These are phyloP conservation scores for Drosophila subsilvestris DNA, from an alignment of 2,888 invertebrate species.

Conservation along the genomic window DNA sequence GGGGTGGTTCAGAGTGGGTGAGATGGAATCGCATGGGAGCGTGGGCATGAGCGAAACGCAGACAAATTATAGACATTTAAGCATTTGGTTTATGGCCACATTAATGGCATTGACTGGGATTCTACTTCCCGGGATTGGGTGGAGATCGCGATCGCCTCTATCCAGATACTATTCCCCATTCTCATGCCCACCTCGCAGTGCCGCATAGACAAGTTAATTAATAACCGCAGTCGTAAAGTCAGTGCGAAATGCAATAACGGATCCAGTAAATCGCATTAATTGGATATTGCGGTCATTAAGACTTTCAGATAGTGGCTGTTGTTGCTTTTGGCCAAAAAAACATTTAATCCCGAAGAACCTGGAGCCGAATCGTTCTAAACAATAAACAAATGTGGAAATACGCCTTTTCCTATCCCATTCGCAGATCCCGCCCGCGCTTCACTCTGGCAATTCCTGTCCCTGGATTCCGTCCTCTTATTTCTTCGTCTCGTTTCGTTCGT, in stretches of 20 bases:
- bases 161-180: background rate
- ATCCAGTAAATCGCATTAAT: slow-evolving; percentile 59
- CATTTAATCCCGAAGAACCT: slow-evolving; percentile 32
- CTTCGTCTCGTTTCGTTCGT: slow-evolving; percentile 22
- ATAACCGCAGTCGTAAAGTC: slow-evolving; percentile 63
- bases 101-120: slow-evolving; percentile 65
- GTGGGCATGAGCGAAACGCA: slow-evolving; percentile 23
- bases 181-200: background rate
- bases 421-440: background rate
- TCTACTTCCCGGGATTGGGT: slow-evolving; percentile 27
- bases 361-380: slow-evolving; percentile 46
- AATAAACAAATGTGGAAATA: slow-evolving; percentile 66
- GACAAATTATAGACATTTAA: slow-evolving; percentile 43
- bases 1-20: slow-evolving; percentile 1
- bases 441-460: background rate
- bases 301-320: background rate
- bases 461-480: background rate
- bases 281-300: slow-evolving; percentile 45
- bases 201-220: slow-evolving; percentile 50
- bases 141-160: background rate
- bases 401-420: slow-evolving; percentile 25
- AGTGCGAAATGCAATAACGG: slow-evolving; percentile 25
- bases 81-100: slow-evolving; percentile 62
- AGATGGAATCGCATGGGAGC: slow-evolving; percentile 7
- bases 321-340: slow-evolving; percentile 7